Base-by-base conservation (phyloP, 2,888 invertebrate genomes). In the Xylocampa areola region DNA sequence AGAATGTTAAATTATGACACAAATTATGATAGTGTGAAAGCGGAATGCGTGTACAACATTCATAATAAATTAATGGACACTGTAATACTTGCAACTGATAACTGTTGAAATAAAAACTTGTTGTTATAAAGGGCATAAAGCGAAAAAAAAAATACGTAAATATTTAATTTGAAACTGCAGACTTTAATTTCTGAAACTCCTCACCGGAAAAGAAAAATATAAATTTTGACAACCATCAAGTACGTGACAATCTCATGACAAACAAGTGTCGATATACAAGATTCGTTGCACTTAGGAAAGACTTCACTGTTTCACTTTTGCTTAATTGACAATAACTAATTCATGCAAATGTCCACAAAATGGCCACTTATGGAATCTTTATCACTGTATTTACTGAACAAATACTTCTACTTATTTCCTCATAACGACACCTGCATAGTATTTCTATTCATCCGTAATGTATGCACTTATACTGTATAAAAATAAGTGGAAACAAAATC, bases 111-210 rank as follows among this genome's bases (percentile, higher is more conserved):
- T 73, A 68, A 79, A 85, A 77, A 89, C 83, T 87, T 90, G 87
- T 91, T 92, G 88, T 92, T 92, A 89, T 85, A 86, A 90, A 86
- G 86, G 81, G 81, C 88, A 89, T 91, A 89, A 90, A 88, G 86
- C 83, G 84, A 87, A 89, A 87, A 81, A 85, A 92, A 92, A 92
- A 91, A 91, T 93, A 93, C 92, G 91, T 93, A 93, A 92, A 91
- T 91, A 92, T 93, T 92, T 92, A 92, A 92, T 92, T 93, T 91
- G 73, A 83, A 63, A 63, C 16, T 55, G 1, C 45, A 47, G 80
- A 74, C 62, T 82, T 77, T 83, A 47, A 84, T 82, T 81, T 90
- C 79, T 75, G 27, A 76, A 81, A 77, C 76, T 40, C 30, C 27
- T 21, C 32, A 50, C 36, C 10, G 23, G 23, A 13, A 8, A 29